These are phyloP conservation scores for Festucalex cinctus DNA, from an alignment of 2,113 vertebrate genomes.

Conservation along the genomic window DNA sequence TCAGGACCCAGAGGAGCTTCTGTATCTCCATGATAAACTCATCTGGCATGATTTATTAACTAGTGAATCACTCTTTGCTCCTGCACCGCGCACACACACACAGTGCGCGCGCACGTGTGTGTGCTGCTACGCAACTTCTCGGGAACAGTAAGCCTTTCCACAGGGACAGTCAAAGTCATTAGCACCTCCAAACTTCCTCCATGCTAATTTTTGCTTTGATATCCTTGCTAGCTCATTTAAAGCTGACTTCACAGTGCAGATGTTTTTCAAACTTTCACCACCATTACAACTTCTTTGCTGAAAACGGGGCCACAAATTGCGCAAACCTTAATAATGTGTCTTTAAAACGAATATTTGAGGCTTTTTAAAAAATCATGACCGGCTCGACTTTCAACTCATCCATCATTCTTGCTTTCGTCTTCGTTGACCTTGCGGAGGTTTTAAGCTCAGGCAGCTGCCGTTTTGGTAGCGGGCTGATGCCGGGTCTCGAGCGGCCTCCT, in stretches of 20 bases:
- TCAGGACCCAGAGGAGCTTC: slow-evolving; percentile 74
- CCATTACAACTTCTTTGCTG: slow-evolving; percentile 37
- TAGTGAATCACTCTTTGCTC: slow-evolving; percentile 71
- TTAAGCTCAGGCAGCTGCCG: slow-evolving; percentile 75
- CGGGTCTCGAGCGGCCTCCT: slow-evolving; percentile 64
- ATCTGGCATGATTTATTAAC: slow-evolving; percentile 83
- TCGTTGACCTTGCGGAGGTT: slow-evolving; percentile 71
- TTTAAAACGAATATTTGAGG: slow-evolving; percentile 26
- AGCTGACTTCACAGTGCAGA: slow-evolving; percentile 50
- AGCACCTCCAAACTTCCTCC: slow-evolving; percentile 74
- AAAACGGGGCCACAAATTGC: slow-evolving; percentile 24
- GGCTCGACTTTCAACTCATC: slow-evolving; percentile 38
- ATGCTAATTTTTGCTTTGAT: slow-evolving; percentile 71
- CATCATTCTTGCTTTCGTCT: slow-evolving; percentile 25
- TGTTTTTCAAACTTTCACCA: slow-evolving; percentile 50
- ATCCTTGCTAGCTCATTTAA: slow-evolving; percentile 65
- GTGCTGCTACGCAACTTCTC: slow-evolving; percentile 47
- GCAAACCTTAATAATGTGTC: slow-evolving; percentile 39
- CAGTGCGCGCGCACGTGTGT: slow-evolving; percentile 9
- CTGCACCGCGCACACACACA: slow-evolving; percentile 31
- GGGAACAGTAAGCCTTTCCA: slow-evolving; percentile 70
- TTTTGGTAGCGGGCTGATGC: slow-evolving; percentile 64
- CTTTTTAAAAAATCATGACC: slow-evolving; percentile 30
- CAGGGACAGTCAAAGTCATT: slow-evolving; percentile 76
- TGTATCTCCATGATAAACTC: slow-evolving; percentile 79